phyloP scores from a whole-genome alignment of 1,140 invertebrate genomes.

The Scaptomyza hsui region DNA sequence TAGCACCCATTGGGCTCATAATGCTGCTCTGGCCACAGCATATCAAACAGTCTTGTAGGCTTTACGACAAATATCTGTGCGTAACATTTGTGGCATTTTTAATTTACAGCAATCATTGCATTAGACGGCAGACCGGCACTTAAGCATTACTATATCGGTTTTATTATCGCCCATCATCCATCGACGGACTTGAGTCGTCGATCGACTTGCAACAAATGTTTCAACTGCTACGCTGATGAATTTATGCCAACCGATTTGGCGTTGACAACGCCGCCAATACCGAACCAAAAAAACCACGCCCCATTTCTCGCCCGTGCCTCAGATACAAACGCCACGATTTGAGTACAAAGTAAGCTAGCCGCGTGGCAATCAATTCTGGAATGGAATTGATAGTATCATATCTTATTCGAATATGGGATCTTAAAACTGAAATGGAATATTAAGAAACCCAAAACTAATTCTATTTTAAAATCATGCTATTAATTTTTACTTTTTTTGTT shows the following conservation, averaged over 20 bases:
- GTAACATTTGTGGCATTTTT: constrained; percentile 82
- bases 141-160: constrained; percentile 77
- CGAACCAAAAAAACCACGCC: constrained; percentile 39
- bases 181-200: constrained; percentile 13
- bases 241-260: constrained; percentile 74
- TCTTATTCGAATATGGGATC: constrained; percentile 2
- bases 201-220: constrained; percentile 72
- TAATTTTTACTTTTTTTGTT: no score
- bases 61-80: constrained; percentile 70
- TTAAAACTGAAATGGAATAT: constrained; percentile 1
- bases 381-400: constrained; percentile 14
- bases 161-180: constrained; percentile 66
- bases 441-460: background rate
- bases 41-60: constrained; percentile 49
- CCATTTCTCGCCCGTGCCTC: constrained; percentile 31
- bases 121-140: constrained; percentile 61
- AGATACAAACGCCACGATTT: constrained; percentile 40
- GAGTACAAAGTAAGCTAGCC: constrained; percentile 38
- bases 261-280: constrained; percentile 40
- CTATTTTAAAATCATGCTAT: no score
- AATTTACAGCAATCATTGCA: constrained; percentile 77
- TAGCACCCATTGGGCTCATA: constrained; percentile 46
- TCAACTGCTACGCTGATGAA: constrained; percentile 64
- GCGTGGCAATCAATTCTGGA: constrained; percentile 36
- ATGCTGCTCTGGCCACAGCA: constrained; percentile 56